Conservation (phyloP, 2,797 vertebrate genomes). For the Kryptolebias ocellatus region DNA sequence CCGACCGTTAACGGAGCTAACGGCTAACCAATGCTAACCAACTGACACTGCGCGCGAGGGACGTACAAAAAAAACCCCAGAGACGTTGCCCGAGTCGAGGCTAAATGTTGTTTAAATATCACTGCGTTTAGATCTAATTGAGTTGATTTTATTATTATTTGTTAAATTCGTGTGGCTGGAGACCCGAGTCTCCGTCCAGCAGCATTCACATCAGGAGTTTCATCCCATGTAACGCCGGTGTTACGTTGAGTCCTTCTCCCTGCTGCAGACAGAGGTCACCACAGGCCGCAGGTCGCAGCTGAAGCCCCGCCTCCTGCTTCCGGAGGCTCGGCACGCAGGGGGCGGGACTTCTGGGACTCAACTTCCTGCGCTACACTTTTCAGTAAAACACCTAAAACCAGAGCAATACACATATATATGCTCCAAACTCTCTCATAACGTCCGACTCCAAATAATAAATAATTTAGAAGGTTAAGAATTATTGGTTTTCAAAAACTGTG, state of each 20-base stretch:
- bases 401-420: too few relatives aligned
- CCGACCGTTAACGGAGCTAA: slow-evolving; percentile 25
- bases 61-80: too few relatives aligned
- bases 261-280: slow-evolving; percentile 66
- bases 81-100: slow-evolving; percentile 6
- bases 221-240: not conserved
- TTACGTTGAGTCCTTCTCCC: slow-evolving; percentile 25
- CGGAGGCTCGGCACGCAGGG: not conserved
- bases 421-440: too few relatives aligned
- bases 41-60: too few relatives aligned
- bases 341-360: not conserved
- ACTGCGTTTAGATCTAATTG: not conserved
- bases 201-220: slow-evolving; percentile 5
- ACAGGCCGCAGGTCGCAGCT: slow-evolving; percentile 29
- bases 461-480: too few relatives aligned
- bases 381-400: too few relatives aligned
- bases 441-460: too few relatives aligned
- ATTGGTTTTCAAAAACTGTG: too few relatives aligned
- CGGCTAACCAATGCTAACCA: slow-evolving; percentile 19
- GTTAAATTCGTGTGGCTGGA: not conserved
- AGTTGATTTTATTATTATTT: too few relatives aligned
- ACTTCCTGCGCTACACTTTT: too few relatives aligned
- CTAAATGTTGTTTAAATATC: not conserved
- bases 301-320: not conserved
- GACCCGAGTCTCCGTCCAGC: slow-evolving; percentile 10